These are phyloP conservation scores for Syngnathus typhle DNA, from an alignment of 2,113 vertebrate genomes.

Conservation along the genomic window DNA sequence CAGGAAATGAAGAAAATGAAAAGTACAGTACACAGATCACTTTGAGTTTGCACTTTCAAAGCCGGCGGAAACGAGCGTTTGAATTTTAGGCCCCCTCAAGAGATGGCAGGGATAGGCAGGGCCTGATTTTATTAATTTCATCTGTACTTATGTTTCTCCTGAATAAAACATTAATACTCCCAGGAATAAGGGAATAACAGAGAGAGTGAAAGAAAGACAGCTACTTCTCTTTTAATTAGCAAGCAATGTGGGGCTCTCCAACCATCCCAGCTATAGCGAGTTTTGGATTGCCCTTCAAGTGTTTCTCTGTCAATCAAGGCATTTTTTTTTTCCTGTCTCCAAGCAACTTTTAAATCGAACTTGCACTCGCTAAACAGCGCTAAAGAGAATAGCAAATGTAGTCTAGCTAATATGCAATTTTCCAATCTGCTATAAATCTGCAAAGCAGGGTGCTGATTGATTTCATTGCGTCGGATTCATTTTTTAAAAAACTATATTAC, in stretches of 20 bases:
- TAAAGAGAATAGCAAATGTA: constrained; percentile 40
- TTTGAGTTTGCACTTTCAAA: constrained; percentile 73
- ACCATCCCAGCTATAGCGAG: constrained; percentile 51
- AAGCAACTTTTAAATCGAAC: constrained; percentile 54
- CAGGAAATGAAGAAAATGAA: constrained; percentile 71
- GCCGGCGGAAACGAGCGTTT: constrained; percentile 66
- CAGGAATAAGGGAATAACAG: constrained; percentile 70
- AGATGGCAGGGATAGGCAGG: constrained; percentile 66
- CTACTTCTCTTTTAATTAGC: constrained; percentile 71
- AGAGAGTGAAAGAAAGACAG: constrained; percentile 66
- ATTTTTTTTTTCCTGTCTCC: constrained; percentile 38
- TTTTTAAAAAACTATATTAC: constrained; percentile 33
- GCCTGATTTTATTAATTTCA: constrained; percentile 75
- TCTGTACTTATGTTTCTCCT: constrained; percentile 73
- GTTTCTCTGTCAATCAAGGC: constrained; percentile 65
- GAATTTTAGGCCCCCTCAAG: constrained; percentile 66
- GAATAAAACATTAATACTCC: constrained; percentile 75
- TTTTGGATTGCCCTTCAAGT: constrained; percentile 64
- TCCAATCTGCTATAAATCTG: constrained; percentile 21
- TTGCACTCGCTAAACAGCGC: constrained; percentile 39
- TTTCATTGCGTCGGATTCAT: constrained; percentile 29
- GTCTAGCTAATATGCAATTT: constrained; percentile 12
- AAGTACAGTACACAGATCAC: constrained; percentile 64
- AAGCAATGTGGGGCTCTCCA: constrained; percentile 45
- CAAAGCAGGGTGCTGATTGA: constrained; percentile 13